Evolutionary conservation across 2,113 vertebrate genomes (phyloP).

Genomic region (Brachypteracias leptosomus): DNA sequence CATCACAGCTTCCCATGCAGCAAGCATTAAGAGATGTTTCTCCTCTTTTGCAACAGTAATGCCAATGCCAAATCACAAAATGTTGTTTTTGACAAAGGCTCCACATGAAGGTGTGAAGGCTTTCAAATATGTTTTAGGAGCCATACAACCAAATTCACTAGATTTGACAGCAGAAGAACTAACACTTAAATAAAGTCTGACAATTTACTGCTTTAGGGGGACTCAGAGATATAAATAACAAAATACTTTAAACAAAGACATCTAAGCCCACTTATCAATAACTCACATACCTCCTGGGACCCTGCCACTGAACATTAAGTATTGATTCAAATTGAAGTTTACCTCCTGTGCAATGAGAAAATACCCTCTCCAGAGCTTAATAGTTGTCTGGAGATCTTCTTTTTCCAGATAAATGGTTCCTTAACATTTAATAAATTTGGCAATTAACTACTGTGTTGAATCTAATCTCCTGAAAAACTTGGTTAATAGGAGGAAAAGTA

Average conservation of each 20-base stretch:
- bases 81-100: background rate
- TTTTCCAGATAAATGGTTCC: background rate
- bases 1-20: background rate
- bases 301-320: background rate
- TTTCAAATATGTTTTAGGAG: background rate
- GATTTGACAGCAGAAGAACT: background rate
- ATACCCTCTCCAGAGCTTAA: background rate
- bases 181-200: background rate
- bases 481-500: background rate
- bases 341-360: background rate
- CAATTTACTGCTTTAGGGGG: background rate
- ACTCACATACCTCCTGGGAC: background rate
- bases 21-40: background rate
- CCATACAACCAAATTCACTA: background rate
- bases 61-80: background rate
- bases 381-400: background rate
- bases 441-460: background rate
- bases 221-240: conserved; percentile 12
- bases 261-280: background rate
- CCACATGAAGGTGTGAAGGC: background rate
- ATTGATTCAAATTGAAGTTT: background rate
- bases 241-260: background rate
- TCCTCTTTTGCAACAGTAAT: background rate
- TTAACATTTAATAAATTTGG: background rate
- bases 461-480: background rate